Evolutionary conservation across 2,888 invertebrate species (phyloP).

Genomic region (Crocallis elinguaria): DNA sequence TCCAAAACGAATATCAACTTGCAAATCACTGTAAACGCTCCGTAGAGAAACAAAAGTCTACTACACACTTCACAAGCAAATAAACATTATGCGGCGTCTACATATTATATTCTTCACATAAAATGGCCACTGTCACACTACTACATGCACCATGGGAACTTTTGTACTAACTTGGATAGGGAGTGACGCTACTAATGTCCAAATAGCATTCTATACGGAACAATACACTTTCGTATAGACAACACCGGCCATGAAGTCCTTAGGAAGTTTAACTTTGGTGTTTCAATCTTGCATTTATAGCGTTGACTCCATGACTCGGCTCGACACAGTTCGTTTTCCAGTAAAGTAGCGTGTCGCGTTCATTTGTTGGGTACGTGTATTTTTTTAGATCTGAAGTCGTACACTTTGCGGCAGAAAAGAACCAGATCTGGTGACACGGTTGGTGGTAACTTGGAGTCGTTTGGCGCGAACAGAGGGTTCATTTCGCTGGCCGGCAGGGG

Average conservation of each 20-base stretch:
- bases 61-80: slow-evolving; percentile 75
- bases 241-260: slow-evolving; percentile 36
- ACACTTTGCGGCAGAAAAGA: slow-evolving; percentile 96
- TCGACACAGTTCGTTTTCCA: slow-evolving; percentile 28
- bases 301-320: slow-evolving; percentile 32
- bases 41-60: slow-evolving; percentile 65
- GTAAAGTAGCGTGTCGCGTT: slow-evolving; percentile 36
- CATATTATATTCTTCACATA: slow-evolving; percentile 61
- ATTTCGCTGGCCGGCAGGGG: slow-evolving; percentile 84
- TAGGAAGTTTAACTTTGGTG: slow-evolving; percentile 60
- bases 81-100: slow-evolving; percentile 63
- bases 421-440: slow-evolving; percentile 91
- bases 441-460: slow-evolving; percentile 87
- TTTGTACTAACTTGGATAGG: slow-evolving; percentile 75
- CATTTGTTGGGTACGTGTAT: slow-evolving; percentile 82
- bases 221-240: slow-evolving; percentile 18
- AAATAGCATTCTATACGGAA: slow-evolving; percentile 22
- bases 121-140: slow-evolving; percentile 60
- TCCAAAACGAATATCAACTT: slow-evolving; percentile 57
- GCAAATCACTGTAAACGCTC: slow-evolving; percentile 70
- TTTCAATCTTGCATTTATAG: slow-evolving; percentile 32
- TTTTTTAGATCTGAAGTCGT: slow-evolving; percentile 96
- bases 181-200: slow-evolving; percentile 56
- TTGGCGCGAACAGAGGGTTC: slow-evolving; percentile 75
- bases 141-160: slow-evolving; percentile 64